Percentiles rank a stretch among this genome's conserved stretches.
phyloP scores from a whole-genome alignment of 2,888 invertebrate genomes.

The Parascotia fuliginaria region DNA sequence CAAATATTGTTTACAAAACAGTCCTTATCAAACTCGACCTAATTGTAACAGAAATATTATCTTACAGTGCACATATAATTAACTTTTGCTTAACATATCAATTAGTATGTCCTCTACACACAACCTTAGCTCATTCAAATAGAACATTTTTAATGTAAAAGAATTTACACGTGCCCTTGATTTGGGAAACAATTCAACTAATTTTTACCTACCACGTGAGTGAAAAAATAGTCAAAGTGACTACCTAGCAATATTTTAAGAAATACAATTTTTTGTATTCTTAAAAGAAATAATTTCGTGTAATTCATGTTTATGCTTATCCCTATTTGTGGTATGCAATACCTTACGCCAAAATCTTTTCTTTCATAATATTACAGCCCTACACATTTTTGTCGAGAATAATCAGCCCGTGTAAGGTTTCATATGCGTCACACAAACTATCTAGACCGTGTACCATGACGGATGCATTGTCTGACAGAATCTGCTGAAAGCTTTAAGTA shows the following conservation, averaged over 20 bases:
- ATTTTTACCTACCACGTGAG: too few relatives aligned
- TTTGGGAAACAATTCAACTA: neutral
- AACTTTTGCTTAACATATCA: neutral
- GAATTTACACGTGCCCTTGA: neutral
- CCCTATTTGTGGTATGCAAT: neutral
- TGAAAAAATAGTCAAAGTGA: too few relatives aligned
- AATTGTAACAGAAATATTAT: neutral
- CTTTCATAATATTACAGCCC: neutral
- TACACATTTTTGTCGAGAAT: slow-evolving; percentile 24
- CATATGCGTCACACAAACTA: slow-evolving; percentile 43
- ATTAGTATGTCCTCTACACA: neutral
- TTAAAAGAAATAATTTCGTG: too few relatives aligned
- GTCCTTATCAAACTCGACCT: neutral
- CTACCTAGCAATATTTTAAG: too few relatives aligned
- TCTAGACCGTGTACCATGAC: slow-evolving; percentile 52
- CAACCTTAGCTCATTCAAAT: too few relatives aligned
- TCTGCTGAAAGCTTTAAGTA: slow-evolving; percentile 3
- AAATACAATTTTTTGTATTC: too few relatives aligned
- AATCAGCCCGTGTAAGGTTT: slow-evolving; percentile 46
- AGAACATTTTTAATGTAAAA: too few relatives aligned
- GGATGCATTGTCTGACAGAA: slow-evolving; percentile 33
- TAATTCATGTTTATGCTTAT: too few relatives aligned
- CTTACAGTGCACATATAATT: neutral
- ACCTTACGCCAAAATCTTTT: neutral
- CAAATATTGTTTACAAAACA: slow-evolving; percentile 3